Conservation (phyloP, 2,113 vertebrate species). For the Mormyrus iriodes region DNA sequence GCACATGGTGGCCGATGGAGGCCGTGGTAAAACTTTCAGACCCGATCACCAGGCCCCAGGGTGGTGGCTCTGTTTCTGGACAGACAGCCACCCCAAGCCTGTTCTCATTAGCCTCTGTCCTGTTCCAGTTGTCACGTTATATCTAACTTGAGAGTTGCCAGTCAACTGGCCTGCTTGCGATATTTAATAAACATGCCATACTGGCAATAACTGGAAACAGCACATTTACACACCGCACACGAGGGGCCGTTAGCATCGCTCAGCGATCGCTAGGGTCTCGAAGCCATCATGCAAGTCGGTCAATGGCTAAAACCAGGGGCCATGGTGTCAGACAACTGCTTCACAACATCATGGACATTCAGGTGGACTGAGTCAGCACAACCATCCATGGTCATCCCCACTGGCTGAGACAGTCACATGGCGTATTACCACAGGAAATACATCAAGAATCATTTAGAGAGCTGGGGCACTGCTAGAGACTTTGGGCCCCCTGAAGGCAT, state of each 20-base stretch:
- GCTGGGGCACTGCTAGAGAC: neutral
- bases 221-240: neutral
- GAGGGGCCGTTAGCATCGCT: neutral
- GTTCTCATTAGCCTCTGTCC: neutral
- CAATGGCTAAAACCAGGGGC: neutral
- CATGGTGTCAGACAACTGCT: neutral
- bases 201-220: neutral
- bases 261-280: neutral
- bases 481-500: neutral
- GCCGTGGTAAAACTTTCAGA: neutral
- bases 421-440: neutral
- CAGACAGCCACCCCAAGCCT: neutral
- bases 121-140: neutral
- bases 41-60: neutral
- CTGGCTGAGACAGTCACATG: neutral
- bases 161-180: neutral
- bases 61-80: neutral
- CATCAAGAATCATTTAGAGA: neutral
- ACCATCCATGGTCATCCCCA: neutral
- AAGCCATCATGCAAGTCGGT: neutral
- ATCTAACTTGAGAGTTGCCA: neutral
- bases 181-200: conserved; percentile 7
- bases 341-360: neutral
- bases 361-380: neutral
- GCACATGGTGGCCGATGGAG: neutral